A percentile compares a stretch with the other conserved stretches of the same genome.
phyloP scores from a whole-genome alignment of 2,113 vertebrate species.

The Anthoscopus minutus region DNA sequence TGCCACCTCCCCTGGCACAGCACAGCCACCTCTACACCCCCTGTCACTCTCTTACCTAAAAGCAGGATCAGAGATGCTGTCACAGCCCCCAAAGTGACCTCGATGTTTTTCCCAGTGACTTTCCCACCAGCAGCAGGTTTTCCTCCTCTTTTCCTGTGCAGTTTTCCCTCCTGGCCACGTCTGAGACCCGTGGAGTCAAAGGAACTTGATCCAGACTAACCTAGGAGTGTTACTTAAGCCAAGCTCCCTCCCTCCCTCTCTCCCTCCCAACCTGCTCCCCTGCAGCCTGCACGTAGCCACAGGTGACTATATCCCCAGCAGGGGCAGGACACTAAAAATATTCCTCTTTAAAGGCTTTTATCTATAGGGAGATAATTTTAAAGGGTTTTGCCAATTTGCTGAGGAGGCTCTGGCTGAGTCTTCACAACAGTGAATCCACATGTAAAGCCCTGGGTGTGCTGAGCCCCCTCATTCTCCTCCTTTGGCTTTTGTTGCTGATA shows the following conservation, averaged over 20 bases:
- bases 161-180: background rate
- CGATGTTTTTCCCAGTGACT: accelerated
- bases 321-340: background rate
- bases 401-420: background rate
- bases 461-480: background rate
- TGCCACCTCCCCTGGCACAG: background rate
- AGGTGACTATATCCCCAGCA: background rate
- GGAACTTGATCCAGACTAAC: constrained; percentile 14
- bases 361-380: accelerated
- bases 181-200: background rate
- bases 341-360: accelerated
- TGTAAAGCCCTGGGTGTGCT: accelerated
- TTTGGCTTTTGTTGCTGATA: background rate
- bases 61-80: background rate
- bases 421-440: background rate
- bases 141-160: background rate
- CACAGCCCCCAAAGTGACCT: accelerated
- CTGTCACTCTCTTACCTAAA: background rate
- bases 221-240: background rate
- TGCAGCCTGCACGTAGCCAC: background rate
- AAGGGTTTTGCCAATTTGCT: background rate
- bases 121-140: background rate
- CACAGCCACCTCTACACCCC: accelerated
- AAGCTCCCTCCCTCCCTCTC: background rate
- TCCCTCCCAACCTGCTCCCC: background rate